These are phyloP conservation scores for Antheraea pernyi DNA, from an alignment of 1,140 invertebrate species.

Conservation along the genomic window DNA sequence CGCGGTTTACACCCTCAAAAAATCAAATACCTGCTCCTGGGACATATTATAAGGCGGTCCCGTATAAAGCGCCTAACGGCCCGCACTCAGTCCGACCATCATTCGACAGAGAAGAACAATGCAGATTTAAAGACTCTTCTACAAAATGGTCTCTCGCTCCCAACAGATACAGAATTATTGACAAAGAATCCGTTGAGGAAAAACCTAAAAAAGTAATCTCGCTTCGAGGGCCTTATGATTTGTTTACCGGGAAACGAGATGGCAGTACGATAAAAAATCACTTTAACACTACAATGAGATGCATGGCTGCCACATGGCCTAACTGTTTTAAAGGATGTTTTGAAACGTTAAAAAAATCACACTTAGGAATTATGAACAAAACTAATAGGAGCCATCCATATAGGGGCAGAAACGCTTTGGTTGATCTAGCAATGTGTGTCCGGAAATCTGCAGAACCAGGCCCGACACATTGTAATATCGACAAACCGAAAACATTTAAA, in stretches of 20 bases:
- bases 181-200: slow-evolving; percentile 54
- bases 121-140: slow-evolving; percentile 53
- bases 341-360: slow-evolving; percentile 53
- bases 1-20: slow-evolving; percentile 35
- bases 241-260: slow-evolving; percentile 60
- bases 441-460: slow-evolving; percentile 49
- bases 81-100: slow-evolving; percentile 50
- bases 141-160: slow-evolving; percentile 58
- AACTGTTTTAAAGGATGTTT: slow-evolving; percentile 47
- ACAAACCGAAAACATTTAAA: slow-evolving; percentile 40
- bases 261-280: slow-evolving; percentile 56
- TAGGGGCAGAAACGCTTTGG: slow-evolving; percentile 50
- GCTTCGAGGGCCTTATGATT: slow-evolving; percentile 58
- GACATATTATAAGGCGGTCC: slow-evolving; percentile 47
- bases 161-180: slow-evolving; percentile 57
- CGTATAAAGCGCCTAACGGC: slow-evolving; percentile 52
- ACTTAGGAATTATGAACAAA: slow-evolving; percentile 63
- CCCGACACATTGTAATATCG: slow-evolving; percentile 43
- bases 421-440: slow-evolving; percentile 53
- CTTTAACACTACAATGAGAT: slow-evolving; percentile 47
- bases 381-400: slow-evolving; percentile 47
- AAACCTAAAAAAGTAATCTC: slow-evolving; percentile 60
- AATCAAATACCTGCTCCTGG: slow-evolving; percentile 50
- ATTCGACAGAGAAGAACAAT: slow-evolving; percentile 59
- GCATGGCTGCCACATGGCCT: slow-evolving; percentile 54